A percentile compares a stretch with the other conserved stretches of the same genome.
These are phyloP conservation scores for Sterrhoptilus dennistouni DNA, from an alignment of 2,113 vertebrate genomes.

Conservation along the genomic window DNA sequence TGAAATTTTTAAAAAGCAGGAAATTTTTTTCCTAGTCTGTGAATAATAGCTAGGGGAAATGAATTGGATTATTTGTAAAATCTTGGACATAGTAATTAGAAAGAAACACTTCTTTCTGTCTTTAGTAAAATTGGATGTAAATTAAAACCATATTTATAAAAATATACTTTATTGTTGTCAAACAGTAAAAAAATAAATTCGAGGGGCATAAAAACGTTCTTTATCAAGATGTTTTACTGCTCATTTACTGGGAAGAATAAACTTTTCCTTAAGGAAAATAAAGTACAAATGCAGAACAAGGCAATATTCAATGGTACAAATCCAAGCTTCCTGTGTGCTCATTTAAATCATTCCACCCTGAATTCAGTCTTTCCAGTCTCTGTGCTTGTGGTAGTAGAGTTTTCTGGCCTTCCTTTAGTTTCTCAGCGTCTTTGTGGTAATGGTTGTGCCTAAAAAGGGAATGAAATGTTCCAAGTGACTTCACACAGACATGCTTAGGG, in stretches of 20 bases:
- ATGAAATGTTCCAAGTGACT: constrained; percentile 66
- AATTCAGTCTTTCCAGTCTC: constrained; percentile 43
- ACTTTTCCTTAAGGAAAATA: constrained; percentile 12
- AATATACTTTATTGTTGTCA: neutral
- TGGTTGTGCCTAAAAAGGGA: constrained; percentile 58
- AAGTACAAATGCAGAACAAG: neutral
- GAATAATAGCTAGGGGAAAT: neutral
- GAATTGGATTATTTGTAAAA: neutral
- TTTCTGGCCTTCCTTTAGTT: constrained; percentile 55
- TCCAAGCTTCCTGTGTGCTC: constrained; percentile 53
- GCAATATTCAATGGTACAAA: constrained; percentile 7
- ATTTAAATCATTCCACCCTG: constrained; percentile 52
- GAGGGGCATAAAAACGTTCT: neutral
- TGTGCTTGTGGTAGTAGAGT: constrained; percentile 28
- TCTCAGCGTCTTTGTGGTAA: constrained; percentile 56
- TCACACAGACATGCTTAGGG: constrained; percentile 62
- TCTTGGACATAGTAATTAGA: neutral
- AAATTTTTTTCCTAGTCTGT: neutral
- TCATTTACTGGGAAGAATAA: neutral
- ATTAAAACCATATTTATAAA: neutral
- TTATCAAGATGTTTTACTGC: neutral
- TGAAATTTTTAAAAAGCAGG: neutral
- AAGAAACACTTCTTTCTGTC: neutral
- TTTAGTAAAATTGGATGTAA: neutral
- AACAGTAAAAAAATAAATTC: neutral